phyloP scores from a whole-genome alignment of 2,797 vertebrate genomes.

The Erpetoichthys calabaricus region DNA sequence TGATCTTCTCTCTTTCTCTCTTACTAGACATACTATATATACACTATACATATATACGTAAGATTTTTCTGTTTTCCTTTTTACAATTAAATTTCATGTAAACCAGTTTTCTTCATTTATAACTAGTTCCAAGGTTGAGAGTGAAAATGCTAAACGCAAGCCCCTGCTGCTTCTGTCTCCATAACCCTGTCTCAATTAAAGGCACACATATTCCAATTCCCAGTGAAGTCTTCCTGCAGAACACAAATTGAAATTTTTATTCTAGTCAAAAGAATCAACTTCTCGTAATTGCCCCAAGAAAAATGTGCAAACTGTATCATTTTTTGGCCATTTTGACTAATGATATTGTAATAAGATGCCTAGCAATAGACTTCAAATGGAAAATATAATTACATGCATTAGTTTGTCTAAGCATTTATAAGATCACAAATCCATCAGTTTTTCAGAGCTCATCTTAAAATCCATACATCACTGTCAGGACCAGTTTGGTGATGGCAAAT shows the following conservation, averaged over 20 bases:
- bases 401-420: constrained; percentile 96
- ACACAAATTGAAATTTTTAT: constrained; percentile 79
- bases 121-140: no score
- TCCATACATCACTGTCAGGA: constrained; percentile 95
- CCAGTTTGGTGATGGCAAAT: constrained; percentile 64
- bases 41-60: no score
- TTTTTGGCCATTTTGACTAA: constrained; percentile 80
- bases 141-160: no score
- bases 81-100: no score
- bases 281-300: constrained; percentile 70
- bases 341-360: constrained; percentile 98
- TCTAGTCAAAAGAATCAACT: constrained; percentile 84
- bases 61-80: no score
- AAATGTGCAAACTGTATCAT: constrained; percentile 73
- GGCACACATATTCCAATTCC: constrained; percentile 59
- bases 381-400: constrained; percentile 99
- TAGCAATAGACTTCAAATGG: constrained; percentile 90
- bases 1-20: no score
- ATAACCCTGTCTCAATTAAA: constrained; percentile 31
- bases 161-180: no score
- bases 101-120: no score
- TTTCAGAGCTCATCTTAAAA: constrained; percentile 94
- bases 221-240: constrained; percentile 58
- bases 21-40: no score
- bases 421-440: constrained; percentile 98